phyloP scores from a whole-genome alignment of 1,140 invertebrate species.

The Chelonus insularis region DNA sequence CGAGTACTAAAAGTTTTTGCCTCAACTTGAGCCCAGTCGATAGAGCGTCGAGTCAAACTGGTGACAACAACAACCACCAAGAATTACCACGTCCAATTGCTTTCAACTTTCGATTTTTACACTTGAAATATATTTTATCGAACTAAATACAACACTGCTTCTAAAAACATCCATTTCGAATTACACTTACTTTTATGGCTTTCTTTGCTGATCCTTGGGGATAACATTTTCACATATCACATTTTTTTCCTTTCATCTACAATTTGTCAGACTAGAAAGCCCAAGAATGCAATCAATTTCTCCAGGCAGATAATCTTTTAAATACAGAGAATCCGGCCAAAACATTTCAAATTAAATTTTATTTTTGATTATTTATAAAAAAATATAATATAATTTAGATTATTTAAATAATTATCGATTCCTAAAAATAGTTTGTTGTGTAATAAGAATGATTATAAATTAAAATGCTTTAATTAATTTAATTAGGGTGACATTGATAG shows the following conservation, averaged over 20 bases:
- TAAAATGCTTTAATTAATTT: conserved; percentile 1
- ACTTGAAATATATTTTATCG: neutral
- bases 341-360: no score
- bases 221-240: neutral
- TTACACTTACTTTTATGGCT: conserved; percentile 9
- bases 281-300: no score
- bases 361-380: no score
- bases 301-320: no score
- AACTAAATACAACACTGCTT: neutral
- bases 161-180: neutral
- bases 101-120: neutral
- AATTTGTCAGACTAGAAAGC: no score
- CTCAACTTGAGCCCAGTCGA: neutral
- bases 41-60: neutral
- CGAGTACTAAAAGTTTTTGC: neutral
- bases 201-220: neutral
- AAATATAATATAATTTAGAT: no score
- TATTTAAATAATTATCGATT: no score
- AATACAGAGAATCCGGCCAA: no score
- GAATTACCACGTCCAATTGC: neutral
- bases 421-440: neutral
- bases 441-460: conserved; percentile 9
- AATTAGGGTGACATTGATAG: conserved; percentile 28
- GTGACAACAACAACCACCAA: neutral
- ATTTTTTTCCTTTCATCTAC: neutral